These are phyloP conservation scores for Littorina saxatilis DNA, from an alignment of 1,140 invertebrate species.

Conservation along the genomic window DNA sequence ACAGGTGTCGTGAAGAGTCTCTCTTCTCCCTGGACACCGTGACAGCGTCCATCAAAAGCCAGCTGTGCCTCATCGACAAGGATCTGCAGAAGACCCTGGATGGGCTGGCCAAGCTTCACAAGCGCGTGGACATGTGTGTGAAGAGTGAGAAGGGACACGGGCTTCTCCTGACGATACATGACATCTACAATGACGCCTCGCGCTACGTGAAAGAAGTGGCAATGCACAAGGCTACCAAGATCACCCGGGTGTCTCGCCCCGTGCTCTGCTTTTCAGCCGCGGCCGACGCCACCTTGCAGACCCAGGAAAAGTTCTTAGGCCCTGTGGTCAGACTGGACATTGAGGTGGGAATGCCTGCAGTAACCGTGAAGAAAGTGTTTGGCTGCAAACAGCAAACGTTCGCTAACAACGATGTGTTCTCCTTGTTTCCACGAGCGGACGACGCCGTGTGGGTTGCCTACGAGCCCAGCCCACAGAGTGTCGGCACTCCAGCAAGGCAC, in stretches of 20 bases:
- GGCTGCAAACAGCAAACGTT: background rate
- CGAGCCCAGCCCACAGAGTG: background rate
- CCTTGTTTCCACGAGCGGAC: background rate
- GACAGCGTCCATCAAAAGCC: background rate
- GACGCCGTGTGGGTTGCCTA: background rate
- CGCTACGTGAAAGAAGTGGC: background rate
- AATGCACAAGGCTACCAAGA: background rate
- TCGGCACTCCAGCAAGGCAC: background rate
- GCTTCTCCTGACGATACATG: background rate
- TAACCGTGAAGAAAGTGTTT: background rate
- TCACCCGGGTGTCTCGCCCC: background rate
- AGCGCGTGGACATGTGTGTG: background rate
- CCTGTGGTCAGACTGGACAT: conserved; percentile 1
- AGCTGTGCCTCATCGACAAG: background rate
- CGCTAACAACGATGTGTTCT: background rate
- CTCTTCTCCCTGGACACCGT: conserved; percentile 17
- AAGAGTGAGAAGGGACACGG: background rate
- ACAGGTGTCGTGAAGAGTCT: background rate
- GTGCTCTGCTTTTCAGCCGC: conserved; percentile 3
- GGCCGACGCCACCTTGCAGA: background rate
- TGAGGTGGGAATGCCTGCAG: background rate
- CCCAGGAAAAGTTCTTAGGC: background rate
- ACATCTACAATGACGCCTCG: background rate
- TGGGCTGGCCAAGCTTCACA: background rate
- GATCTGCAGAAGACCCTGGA: background rate